A percentile compares a stretch with the other conserved stretches of the same genome.
phyloP scores from a whole-genome alignment of 2,113 vertebrate species.

The Chaetura pelagica region DNA sequence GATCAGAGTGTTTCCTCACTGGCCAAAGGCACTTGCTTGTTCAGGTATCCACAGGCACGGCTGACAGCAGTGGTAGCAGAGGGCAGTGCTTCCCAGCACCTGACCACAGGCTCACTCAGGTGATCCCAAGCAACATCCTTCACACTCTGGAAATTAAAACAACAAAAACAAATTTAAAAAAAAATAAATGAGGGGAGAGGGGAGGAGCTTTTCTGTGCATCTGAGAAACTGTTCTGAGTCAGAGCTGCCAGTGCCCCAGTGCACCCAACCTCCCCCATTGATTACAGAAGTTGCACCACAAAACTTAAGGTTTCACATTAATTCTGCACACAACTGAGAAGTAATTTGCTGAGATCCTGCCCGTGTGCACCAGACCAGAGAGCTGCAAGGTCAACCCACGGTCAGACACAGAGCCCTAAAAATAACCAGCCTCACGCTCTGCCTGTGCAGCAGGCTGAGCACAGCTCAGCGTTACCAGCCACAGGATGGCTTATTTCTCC shows the following conservation, averaged over 20 bases:
- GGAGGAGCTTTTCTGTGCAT: accelerated
- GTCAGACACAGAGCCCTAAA: constrained; percentile 47
- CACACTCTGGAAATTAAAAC: background rate
- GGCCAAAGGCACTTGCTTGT: background rate
- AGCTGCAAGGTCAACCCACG: constrained; percentile 38
- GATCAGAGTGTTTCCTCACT: accelerated
- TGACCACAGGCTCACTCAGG: accelerated
- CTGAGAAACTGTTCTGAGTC: background rate
- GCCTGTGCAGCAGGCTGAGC: background rate
- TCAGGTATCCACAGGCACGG: background rate
- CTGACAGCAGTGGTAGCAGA: background rate
- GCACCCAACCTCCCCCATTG: accelerated
- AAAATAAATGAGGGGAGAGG: background rate
- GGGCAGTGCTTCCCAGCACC: background rate
- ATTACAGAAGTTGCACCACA: accelerated
- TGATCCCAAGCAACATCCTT: background rate
- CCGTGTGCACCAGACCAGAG: background rate
- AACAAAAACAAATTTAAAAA: background rate
- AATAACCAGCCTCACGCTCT: constrained; percentile 6
- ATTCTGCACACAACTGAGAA: background rate
- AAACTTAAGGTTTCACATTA: background rate
- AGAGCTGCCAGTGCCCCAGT: background rate
- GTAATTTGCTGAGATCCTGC: background rate
- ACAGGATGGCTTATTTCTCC: background rate
- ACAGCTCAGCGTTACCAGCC: background rate